Evolutionary conservation across 2,888 invertebrate species (phyloP), one percentile per base, ranked within the genome.

Genomic region (Tridacna gigas): DNA sequence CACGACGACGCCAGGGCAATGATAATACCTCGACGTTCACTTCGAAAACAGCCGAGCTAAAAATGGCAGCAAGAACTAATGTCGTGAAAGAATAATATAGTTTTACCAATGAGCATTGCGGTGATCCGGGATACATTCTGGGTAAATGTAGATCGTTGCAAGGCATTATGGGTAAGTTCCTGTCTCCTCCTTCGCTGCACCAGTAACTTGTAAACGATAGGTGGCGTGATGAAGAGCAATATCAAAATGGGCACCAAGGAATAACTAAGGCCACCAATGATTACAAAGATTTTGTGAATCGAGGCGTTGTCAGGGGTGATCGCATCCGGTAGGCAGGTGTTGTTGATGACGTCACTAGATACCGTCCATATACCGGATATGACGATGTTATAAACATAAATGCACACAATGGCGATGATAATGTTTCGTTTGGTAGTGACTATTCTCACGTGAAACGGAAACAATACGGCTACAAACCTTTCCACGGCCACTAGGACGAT

Each of bases 281-380:
- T 66, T 9, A 84, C 61, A 48, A 79, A 82, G 2, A n/a, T 37
- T 60, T 76, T 77, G 37, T 82, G 77, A 7, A 78, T 22, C 0
- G 28, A 45, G 5, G 25, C 56, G 18, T 67, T 80, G 22, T 61
- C 67, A 4, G 67, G 77, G 18, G 80, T 78, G 0, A 74, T 48
- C 22, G 63, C 65, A 51, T 85, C 82, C 1, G 79, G 48, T 22
- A 37, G 13, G 56, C 84, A 84, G 2, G 75, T 48, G 0, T 78
- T 86, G 1, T 82, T 60, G 7, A 77, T 69, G 9, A 89, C 80
- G 22, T 75, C 74, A 15, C 84, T 83, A 0, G 87, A 79, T 51
- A 88, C 82, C 4, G 80, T 73, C 90, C 89, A 89, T 18, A 83
- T 18, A 15, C 78, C 83, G 26, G 74, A 83, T n/a, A 83, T 73